Evolutionary conservation across 2,888 invertebrate genomes (phyloP).

Genomic region (Elegia similella): DNA sequence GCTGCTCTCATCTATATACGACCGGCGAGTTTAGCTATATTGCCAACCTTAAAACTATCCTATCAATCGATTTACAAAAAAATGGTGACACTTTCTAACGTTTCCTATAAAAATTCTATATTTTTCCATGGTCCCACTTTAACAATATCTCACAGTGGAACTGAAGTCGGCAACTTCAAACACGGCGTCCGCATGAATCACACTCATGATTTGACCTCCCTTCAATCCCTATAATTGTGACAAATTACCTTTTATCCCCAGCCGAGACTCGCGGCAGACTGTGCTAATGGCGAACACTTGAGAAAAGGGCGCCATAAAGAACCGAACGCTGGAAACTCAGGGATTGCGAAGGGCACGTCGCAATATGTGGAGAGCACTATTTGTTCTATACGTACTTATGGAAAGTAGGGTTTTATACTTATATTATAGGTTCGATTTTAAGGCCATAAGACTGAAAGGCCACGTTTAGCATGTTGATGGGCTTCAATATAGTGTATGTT

Average conservation of each 20-base stretch:
- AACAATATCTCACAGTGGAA: slow-evolving; percentile 15
- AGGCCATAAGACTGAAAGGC: too few relatives aligned
- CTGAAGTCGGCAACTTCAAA: slow-evolving; percentile 14
- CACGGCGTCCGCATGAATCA: slow-evolving; percentile 25
- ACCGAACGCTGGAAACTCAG: slow-evolving; percentile 46
- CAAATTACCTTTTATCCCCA: slow-evolving; percentile 65
- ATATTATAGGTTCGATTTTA: too few relatives aligned
- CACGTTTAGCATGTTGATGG: too few relatives aligned
- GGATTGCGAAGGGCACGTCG: slow-evolving; percentile 25
- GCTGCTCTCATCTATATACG: too few relatives aligned
- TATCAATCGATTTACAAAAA: too few relatives aligned
- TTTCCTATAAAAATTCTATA: too few relatives aligned
- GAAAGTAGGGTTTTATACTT: too few relatives aligned
- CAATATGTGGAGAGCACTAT: not conserved
- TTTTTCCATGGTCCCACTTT: not conserved
- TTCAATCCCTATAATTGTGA: slow-evolving; percentile 69
- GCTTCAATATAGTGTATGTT: too few relatives aligned
- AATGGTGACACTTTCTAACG: too few relatives aligned
- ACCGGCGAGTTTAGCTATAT: too few relatives aligned
- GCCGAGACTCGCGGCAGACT: slow-evolving; percentile 61
- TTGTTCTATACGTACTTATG: not conserved
- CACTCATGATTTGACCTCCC: slow-evolving; percentile 32
- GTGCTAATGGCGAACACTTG: slow-evolving; percentile 66
- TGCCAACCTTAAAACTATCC: too few relatives aligned
- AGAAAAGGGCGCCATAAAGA: slow-evolving; percentile 53